A percentile compares a stretch with the other conserved stretches of the same genome.
phyloP scores from a whole-genome alignment of 2,797 vertebrate genomes.

The Hyperoplus immaculatus region DNA sequence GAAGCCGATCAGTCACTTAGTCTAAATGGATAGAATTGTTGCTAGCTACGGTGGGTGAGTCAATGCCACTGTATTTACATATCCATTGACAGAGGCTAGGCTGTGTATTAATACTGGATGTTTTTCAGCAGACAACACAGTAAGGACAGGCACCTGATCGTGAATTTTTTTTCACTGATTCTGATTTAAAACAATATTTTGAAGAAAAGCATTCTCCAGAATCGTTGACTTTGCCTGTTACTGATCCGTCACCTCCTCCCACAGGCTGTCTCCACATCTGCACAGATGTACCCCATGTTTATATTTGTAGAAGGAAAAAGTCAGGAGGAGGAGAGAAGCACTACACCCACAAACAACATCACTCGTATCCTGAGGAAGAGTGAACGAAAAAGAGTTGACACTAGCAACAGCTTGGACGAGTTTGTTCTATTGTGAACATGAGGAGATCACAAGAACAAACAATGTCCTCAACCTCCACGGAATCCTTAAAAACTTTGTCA shows the following conservation, averaged over 20 bases:
- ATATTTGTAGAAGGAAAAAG: conserved; percentile 87
- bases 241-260: not conserved
- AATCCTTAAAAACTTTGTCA: not conserved
- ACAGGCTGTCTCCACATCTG: conserved; percentile 86
- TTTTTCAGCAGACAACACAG: too few species aligned
- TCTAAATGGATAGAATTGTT: too few species aligned
- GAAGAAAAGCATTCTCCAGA: too few species aligned
- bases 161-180: too few species aligned
- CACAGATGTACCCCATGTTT: conserved; percentile 91
- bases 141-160: too few species aligned
- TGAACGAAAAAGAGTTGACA: conserved; percentile 57
- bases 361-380: conserved; percentile 66
- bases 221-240: too few species aligned
- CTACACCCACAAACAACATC: conserved; percentile 59
- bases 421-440: conserved; percentile 90
- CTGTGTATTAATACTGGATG: too few species aligned
- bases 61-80: too few species aligned
- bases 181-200: too few species aligned
- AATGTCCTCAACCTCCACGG: not conserved
- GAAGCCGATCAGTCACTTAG: too few species aligned
- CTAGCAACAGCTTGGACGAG: conserved; percentile 86
- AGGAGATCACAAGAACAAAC: not conserved
- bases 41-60: too few species aligned
- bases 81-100: too few species aligned
- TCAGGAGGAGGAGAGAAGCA: conserved; percentile 74